These are phyloP conservation scores for Agelas oroides DNA, from an alignment of 37 sponge, comb jelly and placozoan species.

Conservation along the genomic window DNA sequence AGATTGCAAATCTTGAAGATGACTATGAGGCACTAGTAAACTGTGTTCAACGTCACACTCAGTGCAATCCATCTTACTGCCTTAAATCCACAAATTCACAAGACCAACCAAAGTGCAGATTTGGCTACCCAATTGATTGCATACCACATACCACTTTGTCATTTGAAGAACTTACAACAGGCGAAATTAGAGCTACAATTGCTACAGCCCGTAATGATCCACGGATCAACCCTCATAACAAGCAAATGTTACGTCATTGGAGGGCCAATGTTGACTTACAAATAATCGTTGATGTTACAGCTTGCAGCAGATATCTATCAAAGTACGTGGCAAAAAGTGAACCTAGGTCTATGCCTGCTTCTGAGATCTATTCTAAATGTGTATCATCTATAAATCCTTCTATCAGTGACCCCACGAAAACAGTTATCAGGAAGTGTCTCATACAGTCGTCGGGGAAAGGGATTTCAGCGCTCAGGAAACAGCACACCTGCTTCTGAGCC, in stretches of 20 bases:
- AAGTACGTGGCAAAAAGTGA: slow-evolving; percentile 47
- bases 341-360: slow-evolving; percentile 14
- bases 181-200: background rate
- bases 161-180: slow-evolving; percentile 24
- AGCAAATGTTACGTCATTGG: slow-evolving; percentile 15
- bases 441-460: slow-evolving; percentile 40
- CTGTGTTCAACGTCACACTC: slow-evolving; percentile 22
- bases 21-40: slow-evolving; percentile 7
- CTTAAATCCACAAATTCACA: background rate
- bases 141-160: background rate
- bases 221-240: slow-evolving; percentile 23
- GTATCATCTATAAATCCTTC: no score
- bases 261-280: slow-evolving; percentile 52
- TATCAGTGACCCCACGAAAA: no score
- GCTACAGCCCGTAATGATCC: slow-evolving; percentile 30
- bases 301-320: slow-evolving; percentile 22
- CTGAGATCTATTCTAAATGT: no score
- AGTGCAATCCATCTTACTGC: slow-evolving; percentile 32
- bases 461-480: slow-evolving; percentile 59
- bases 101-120: slow-evolving; percentile 6
- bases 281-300: background rate
- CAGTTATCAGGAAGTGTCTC: no score
- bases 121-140: background rate
- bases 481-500: slow-evolving; percentile 22
- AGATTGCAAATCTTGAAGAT: background rate